Conservation (phyloP, 2,797 vertebrate genomes). For the Distichodus sexfasciatus region DNA sequence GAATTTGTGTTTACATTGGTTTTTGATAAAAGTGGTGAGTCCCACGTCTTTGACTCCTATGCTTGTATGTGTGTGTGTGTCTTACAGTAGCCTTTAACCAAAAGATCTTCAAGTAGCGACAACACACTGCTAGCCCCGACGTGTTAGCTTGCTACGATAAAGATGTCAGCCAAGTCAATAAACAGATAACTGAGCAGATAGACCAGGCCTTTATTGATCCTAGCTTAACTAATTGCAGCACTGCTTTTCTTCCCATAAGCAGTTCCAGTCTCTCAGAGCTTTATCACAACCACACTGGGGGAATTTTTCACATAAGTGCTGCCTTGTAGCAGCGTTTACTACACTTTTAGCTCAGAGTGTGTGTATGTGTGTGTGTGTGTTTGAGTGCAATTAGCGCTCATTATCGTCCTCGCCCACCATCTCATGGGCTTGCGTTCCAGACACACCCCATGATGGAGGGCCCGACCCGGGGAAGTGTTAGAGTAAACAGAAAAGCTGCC, state of each 20-base stretch:
- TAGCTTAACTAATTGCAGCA: constrained; percentile 28
- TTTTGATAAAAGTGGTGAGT: not conserved
- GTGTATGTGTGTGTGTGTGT: constrained; percentile 11
- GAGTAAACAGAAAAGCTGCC: constrained; percentile 57
- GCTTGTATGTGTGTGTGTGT: not conserved
- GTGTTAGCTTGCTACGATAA: constrained; percentile 1
- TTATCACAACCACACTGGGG: not conserved
- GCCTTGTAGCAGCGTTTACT: not conserved
- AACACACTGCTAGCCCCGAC: not conserved
- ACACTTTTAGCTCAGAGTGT: constrained; percentile 13
- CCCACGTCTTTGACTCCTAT: not conserved
- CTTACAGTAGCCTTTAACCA: not conserved
- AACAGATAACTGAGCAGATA: constrained; percentile 34
- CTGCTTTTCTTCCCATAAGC: constrained; percentile 13
- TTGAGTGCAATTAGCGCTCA: constrained; percentile 54
- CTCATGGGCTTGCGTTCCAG: constrained; percentile 55
- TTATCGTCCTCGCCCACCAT: constrained; percentile 42
- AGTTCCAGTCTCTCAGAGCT: not conserved
- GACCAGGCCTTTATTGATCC: constrained; percentile 33
- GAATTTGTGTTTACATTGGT: no score
- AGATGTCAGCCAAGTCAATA: constrained; percentile 14
- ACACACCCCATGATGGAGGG: constrained; percentile 61
- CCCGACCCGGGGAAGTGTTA: constrained; percentile 63
- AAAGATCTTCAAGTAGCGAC: not conserved
- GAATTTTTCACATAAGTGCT: not conserved